Base-by-base conservation (phyloP, 1,140 invertebrate species). In the Drosophila fuyamai region DNA sequence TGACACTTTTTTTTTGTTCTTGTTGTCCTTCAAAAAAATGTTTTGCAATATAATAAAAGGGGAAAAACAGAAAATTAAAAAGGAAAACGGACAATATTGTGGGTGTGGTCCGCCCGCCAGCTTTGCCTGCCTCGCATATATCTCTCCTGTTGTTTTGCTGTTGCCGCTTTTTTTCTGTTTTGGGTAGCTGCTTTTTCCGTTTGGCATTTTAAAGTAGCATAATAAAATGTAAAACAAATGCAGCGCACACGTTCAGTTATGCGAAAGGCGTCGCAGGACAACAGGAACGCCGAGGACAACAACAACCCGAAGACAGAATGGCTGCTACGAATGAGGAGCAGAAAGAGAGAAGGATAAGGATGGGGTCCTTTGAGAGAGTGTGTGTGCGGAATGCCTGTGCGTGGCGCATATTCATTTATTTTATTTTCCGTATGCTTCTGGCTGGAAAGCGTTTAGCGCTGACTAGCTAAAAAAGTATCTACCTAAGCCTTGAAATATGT, bases 191-290 rank as follows among this genome's bases (percentile, higher is more conserved):
- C 54, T 65, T 53, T 63, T 70, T 29, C n/a, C 54, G 51, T 58
- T 82, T 67, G 50, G 58, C 73, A 68, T 80, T 84, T 84, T 84
- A 84, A 84, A 84, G 76, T 77, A 80, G 81, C 81, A 80, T 80
- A 84, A 84, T 84, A 84, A 84, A 84, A 84, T 80, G 81, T 80
- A 77, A 80, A 84, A 84, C 81, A 84, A 84, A 84, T 84, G 81
- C 81, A 84, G 81, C 79, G 76, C 76, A 84, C 81, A 84, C 81
- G 81, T 77, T 84, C 62, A 84, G 81, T 76, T 84, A 84, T 84
- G 81, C 76, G 72, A 72, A 73, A 65, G 79, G 79, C 79, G 62
- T 78, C 71, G 61, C 78, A 72, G 76, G 47, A 70, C 74, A 61
- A 63, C 62, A 65, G 62, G 59, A 70, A 13, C 50, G 50, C 7